Conservation (phyloP, 1,140 invertebrate species). For the Teleogryllus occipitalis region DNA sequence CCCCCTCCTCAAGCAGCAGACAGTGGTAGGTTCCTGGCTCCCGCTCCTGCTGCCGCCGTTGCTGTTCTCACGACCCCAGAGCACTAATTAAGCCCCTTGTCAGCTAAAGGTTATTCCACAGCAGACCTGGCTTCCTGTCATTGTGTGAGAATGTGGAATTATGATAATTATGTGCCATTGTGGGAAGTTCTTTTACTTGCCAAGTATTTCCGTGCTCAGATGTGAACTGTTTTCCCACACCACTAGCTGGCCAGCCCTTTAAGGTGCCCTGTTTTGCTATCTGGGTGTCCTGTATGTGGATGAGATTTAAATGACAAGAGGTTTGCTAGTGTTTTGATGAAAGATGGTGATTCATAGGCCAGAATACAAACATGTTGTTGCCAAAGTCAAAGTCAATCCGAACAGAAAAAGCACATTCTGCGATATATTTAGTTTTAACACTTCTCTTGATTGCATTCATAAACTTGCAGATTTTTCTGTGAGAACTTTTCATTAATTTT, state of each 20-base stretch:
- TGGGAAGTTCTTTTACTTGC: constrained; percentile 16
- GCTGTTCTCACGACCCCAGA: constrained; percentile 17
- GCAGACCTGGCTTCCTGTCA: constrained; percentile 24
- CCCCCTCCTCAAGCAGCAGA: constrained; percentile 83
- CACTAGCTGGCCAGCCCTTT: neutral
- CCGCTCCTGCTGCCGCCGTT: neutral
- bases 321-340: neutral
- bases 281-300: neutral
- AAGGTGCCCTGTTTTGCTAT: neutral
- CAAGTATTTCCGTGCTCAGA: constrained; percentile 22
- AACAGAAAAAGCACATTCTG: too few relatives aligned
- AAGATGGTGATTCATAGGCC: too few relatives aligned
- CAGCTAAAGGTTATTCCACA: constrained; percentile 21
- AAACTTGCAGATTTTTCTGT: too few relatives aligned
- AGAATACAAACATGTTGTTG: too few relatives aligned
- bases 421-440: too few relatives aligned
- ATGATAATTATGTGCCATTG: constrained; percentile 23
- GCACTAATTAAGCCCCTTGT: constrained; percentile 22
- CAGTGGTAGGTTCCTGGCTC: constrained; percentile 56
- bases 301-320: neutral
- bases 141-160: constrained; percentile 25
- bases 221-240: constrained; percentile 13
- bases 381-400: too few relatives aligned
- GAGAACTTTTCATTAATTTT: too few relatives aligned
- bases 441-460: too few relatives aligned